A percentile compares a stretch with the other conserved stretches of the same genome.
phyloP scores from a whole-genome alignment of 2,797 vertebrate genomes.

The Acestrorhynchus altus region DNA sequence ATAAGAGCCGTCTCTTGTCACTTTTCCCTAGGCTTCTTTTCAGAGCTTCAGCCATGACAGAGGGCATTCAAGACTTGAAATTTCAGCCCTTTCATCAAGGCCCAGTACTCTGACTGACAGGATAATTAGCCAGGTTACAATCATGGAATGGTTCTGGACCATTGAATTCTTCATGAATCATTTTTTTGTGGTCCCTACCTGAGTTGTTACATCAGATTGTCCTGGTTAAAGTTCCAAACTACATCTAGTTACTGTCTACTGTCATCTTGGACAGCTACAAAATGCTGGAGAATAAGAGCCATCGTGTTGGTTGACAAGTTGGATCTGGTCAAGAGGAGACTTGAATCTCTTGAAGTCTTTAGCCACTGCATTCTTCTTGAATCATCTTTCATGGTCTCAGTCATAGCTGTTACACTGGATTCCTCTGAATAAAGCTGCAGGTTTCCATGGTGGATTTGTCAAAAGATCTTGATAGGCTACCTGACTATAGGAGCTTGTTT shows the following conservation, averaged over 20 bases:
- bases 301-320: slow-evolving; percentile 34
- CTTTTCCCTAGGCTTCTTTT: slow-evolving; percentile 45
- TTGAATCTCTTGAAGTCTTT: slow-evolving; percentile 2
- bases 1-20: slow-evolving; percentile 51
- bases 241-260: slow-evolving; percentile 32
- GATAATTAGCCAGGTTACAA: slow-evolving; percentile 47
- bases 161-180: slow-evolving; percentile 27
- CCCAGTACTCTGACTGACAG: slow-evolving; percentile 46
- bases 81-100: slow-evolving; percentile 32
- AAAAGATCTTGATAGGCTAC: background rate
- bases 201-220: background rate
- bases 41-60: slow-evolving; percentile 21
- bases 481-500: background rate
- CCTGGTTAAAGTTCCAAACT: background rate
- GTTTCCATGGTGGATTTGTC: background rate
- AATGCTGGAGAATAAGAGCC: slow-evolving; percentile 48
- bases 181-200: background rate
- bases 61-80: slow-evolving; percentile 21
- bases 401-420: slow-evolving; percentile 18
- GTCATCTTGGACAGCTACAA: slow-evolving; percentile 42
- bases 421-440: slow-evolving; percentile 42
- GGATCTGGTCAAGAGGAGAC: slow-evolving; percentile 1
- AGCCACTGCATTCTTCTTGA: slow-evolving; percentile 30
- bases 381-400: slow-evolving; percentile 35
- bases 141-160: slow-evolving; percentile 40